Base-by-base conservation (phyloP, 2,797 vertebrate species). In the Sebastes umbrosus region DNA sequence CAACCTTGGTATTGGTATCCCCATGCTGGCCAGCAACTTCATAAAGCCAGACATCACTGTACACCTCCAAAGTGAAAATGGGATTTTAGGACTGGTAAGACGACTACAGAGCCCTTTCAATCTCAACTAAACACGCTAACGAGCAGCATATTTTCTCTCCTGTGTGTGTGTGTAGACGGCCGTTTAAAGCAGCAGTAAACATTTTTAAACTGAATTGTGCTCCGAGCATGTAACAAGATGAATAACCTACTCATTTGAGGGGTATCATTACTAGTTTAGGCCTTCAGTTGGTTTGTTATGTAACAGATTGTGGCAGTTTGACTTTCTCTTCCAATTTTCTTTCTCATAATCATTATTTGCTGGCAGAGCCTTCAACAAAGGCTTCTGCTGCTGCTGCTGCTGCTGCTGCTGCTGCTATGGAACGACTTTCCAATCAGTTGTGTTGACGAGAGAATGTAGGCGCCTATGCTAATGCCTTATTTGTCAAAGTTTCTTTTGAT, bases 31-130 rank as follows among this genome's bases (percentile, higher is more conserved):
- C 84, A 99, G 99, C 92, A 99, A 99, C 94, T 99, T 97, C 84
- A 99, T 99, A 89, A 97, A 96, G 84, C 96, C 97, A 57, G 95
- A 97, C 81, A 99, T 99, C 89, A 98, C 96, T 6, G 98, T 99
- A 54, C 96, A 99, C 91, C 96, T 99, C 62, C 99, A 99, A 93
- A 99, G 98, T 92, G 99, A 99, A 96, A 99, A 99, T 89, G 98
- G 98, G 77, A 97, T 99, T 91, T 93, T 99, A 87, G 99, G 99
- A 87, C 93, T 99, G 97, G 99, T 99, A 96, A 97, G 97, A 90
- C n/a, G 1, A 27, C 27, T 39, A 25, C 43, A 32, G 3, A 58
- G 31, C 16, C 11, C 70, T 79, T 73, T 77, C 24, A 83, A 27
- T 78, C 22, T 67, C 62, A 69, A 46, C 20, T 62, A 71, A 76